These are phyloP conservation scores for Isurus oxyrinchus DNA, from an alignment of 2,113 vertebrate genomes.

Conservation along the genomic window DNA sequence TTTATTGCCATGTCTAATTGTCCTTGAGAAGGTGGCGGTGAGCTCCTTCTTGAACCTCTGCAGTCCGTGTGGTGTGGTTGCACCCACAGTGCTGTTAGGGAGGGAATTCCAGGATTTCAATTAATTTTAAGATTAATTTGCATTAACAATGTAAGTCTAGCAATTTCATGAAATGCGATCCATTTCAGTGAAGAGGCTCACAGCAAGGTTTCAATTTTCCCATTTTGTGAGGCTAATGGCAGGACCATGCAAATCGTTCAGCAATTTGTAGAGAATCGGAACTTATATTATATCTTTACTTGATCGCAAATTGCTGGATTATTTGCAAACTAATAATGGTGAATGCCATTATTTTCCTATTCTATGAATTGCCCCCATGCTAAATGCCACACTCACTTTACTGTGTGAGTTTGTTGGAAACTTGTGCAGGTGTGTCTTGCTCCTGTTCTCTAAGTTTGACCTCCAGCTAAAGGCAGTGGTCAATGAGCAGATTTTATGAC, in stretches of 20 bases:
- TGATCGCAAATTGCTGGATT: neutral
- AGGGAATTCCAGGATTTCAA: neutral
- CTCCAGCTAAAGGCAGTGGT: conserved; percentile 14
- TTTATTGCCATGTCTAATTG: neutral
- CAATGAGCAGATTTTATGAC: conserved; percentile 30
- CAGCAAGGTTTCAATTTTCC: neutral
- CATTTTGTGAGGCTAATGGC: neutral
- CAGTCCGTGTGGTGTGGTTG: neutral
- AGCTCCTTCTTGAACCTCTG: neutral
- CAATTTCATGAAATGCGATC: neutral
- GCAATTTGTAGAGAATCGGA: neutral
- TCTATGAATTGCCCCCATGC: neutral
- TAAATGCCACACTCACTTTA: neutral
- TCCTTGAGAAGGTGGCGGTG: neutral
- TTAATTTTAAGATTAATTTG: neutral
- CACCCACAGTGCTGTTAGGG: neutral
- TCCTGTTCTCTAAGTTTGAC: neutral
- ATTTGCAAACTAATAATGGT: neutral
- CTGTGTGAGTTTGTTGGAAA: neutral
- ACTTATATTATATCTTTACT: neutral
- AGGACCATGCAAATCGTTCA: neutral
- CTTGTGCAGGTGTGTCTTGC: neutral
- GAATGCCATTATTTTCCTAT: neutral
- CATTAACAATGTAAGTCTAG: neutral
- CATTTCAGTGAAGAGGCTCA: neutral